Conservation (phyloP, 2,113 vertebrate species). For the Phylloscopus trochiloides region DNA sequence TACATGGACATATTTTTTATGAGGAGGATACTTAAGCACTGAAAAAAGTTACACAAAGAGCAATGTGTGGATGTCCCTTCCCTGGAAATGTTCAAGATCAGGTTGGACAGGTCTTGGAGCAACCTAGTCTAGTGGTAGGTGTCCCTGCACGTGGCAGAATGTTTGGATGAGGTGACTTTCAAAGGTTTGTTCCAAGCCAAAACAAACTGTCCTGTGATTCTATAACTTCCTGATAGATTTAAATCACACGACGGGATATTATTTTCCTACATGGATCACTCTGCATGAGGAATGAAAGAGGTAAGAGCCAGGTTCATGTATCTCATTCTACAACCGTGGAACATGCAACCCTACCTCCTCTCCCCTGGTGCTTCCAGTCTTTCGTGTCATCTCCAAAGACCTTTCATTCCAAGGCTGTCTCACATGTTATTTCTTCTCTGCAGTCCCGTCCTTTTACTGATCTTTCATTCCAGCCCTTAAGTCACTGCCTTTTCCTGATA, state of each 20-base stretch:
- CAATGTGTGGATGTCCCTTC: too few relatives aligned
- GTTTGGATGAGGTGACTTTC: neutral
- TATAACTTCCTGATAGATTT: neutral
- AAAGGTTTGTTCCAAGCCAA: neutral
- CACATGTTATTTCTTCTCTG: neutral
- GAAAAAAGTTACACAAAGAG: neutral
- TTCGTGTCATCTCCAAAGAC: neutral
- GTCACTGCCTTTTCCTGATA: neutral
- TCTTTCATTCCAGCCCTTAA: neutral
- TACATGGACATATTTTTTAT: neutral
- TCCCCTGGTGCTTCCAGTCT: neutral
- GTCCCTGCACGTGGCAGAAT: neutral
- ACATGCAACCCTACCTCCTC: neutral
- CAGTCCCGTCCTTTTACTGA: neutral
- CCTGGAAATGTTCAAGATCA: neutral
- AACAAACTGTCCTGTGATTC: neutral
- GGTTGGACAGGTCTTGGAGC: neutral
- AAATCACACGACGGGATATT: neutral
- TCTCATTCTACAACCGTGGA: neutral
- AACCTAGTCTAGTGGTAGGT: neutral
- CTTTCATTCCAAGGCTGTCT: neutral
- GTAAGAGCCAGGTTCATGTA: neutral
- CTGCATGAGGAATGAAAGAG: neutral
- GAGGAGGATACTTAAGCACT: neutral
- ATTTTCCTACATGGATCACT: neutral